Conservation (phyloP, 2,888 invertebrate species). For the Phytoseiulus persimilis region DNA sequence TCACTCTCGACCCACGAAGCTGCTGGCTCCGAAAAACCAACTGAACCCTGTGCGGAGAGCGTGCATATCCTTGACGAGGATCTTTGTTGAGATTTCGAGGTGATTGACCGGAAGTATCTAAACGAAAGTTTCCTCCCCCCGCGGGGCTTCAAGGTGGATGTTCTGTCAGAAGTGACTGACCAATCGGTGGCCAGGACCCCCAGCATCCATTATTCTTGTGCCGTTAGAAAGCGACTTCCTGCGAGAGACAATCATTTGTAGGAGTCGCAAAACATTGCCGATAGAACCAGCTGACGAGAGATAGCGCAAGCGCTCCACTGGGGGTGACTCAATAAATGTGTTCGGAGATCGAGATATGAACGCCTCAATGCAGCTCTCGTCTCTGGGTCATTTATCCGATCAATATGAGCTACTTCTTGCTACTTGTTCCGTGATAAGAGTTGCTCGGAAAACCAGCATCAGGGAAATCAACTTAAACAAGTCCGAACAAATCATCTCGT, state of each 20-base stretch:
- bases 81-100: too few relatives aligned
- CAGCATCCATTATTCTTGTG: not conserved
- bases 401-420: not conserved
- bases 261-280: not conserved
- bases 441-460: not conserved
- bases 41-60: too few relatives aligned
- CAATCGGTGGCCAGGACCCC: too few relatives aligned
- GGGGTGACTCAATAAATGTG: slow-evolving; percentile 5
- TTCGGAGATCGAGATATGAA: not conserved
- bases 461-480: not conserved
- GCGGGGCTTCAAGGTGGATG: too few relatives aligned
- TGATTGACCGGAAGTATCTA: too few relatives aligned
- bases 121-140: too few relatives aligned
- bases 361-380: not conserved
- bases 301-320: too few relatives aligned
- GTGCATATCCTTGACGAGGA: too few relatives aligned
- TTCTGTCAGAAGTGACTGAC: too few relatives aligned
- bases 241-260: not conserved
- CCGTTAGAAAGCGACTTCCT: not conserved
- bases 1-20: too few relatives aligned
- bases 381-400: not conserved
- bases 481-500: not conserved
- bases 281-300: not conserved
- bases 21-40: too few relatives aligned
- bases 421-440: not conserved